A percentile compares a stretch with the other conserved stretches of the same genome.
These are phyloP conservation scores for Sebastes fasciatus DNA, from an alignment of 2,113 vertebrate species.

Conservation along the genomic window DNA sequence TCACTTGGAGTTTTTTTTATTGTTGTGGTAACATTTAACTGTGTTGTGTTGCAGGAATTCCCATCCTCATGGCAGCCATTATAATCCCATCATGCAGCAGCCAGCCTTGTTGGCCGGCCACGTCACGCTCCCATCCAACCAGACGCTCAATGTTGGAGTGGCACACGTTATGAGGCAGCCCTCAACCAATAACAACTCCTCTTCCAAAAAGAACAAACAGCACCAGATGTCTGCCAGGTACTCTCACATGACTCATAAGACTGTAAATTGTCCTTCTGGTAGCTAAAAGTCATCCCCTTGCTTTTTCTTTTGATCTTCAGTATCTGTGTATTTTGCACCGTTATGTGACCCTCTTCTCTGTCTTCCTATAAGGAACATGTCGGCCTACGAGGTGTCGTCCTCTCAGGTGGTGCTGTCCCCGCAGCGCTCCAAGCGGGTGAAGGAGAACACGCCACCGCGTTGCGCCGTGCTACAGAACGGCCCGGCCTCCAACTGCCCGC, in stretches of 20 bases:
- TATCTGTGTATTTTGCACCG: neutral
- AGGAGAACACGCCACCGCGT: slow-evolving; percentile 97
- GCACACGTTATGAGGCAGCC: slow-evolving; percentile 99
- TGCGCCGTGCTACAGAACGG: slow-evolving; percentile 91
- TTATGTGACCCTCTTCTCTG: neutral
- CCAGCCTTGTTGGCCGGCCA: slow-evolving; percentile 93
- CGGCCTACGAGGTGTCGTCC: slow-evolving; percentile 94
- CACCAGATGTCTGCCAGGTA: slow-evolving; percentile 93
- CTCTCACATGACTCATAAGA: neutral
- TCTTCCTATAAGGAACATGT: slow-evolving; percentile 86
- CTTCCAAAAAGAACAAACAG: slow-evolving; percentile 95
- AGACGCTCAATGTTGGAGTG: slow-evolving; percentile 96
- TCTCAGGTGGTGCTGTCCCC: slow-evolving; percentile 93
- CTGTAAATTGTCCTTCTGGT: neutral
- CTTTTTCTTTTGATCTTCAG: neutral
- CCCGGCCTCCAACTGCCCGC: slow-evolving; percentile 85
- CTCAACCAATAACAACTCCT: slow-evolving; percentile 86
- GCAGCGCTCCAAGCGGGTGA: slow-evolving; percentile 96
- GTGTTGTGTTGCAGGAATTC: slow-evolving; percentile 85
- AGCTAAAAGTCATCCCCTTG: neutral
- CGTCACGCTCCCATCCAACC: slow-evolving; percentile 93
- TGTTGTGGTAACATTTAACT: slow-evolving; percentile 7
- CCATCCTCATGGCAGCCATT: slow-evolving; percentile 94
- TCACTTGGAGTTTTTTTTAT: neutral
- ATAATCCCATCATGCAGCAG: slow-evolving; percentile 99